phyloP scores from a whole-genome alignment of 2,797 vertebrate genomes.

The Urosaurus nigricauda region DNA sequence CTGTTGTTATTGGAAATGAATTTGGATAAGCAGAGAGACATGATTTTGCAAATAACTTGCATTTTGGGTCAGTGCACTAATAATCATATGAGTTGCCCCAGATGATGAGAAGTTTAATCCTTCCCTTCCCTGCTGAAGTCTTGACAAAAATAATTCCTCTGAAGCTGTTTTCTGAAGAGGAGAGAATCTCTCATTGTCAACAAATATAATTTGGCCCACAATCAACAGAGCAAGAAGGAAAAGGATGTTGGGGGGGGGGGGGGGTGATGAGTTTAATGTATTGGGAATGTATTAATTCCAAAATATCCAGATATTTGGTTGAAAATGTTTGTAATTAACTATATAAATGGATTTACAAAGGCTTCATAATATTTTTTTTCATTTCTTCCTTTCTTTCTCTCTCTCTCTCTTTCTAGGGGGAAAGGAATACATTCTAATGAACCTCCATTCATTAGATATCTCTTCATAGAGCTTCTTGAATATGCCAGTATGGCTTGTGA shows the following conservation, averaged over 20 bases:
- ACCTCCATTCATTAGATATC: constrained; percentile 17
- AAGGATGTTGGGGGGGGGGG: neutral
- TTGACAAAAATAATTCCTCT: neutral
- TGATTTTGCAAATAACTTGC: neutral
- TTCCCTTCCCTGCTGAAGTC: too few species aligned
- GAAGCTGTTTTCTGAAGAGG: neutral
- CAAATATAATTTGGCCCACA: neutral
- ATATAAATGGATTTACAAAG: constrained; percentile 46
- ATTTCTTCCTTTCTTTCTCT: constrained; percentile 21
- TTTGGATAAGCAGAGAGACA: neutral
- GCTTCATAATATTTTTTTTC: constrained; percentile 5
- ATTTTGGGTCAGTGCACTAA: neutral
- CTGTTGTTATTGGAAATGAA: neutral
- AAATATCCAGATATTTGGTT: neutral
- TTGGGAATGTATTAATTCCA: neutral
- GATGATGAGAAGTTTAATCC: neutral
- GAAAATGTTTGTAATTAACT: constrained; percentile 19
- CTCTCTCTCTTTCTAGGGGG: constrained; percentile 47
- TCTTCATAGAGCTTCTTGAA: constrained; percentile 9
- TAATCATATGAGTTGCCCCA: neutral
- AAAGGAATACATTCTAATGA: constrained; percentile 48
- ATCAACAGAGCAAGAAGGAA: neutral
- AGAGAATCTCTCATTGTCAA: neutral
- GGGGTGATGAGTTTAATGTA: too few species aligned
- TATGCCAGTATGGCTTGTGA: neutral